Evolutionary conservation across 2,888 invertebrate genomes (phyloP), one percentile per base, ranked within the genome.

Genomic region (Nezara viridula): DNA sequence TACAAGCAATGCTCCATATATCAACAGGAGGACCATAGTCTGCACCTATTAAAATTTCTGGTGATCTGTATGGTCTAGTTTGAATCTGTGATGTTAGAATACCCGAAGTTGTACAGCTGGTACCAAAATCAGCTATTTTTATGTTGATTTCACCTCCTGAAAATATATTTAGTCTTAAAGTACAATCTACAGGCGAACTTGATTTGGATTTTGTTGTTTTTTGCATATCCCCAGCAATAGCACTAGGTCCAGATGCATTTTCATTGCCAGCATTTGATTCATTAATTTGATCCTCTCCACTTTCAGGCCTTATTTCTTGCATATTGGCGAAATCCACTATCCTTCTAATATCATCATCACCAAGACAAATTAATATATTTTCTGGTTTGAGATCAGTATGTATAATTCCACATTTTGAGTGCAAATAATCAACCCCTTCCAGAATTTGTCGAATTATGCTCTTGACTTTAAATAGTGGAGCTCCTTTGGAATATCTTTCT

Each of bases 381-480:
- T 66, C 66, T 66, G 66, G 66, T 66, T 66, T 66, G 5, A 66
- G 66, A 66, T 66, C 66, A 66, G 66, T 66, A 66, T 66, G 66
- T 32, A 66, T 66, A 16, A 66, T 14, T 14, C 66, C 66, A 66
- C 66, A 66, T 37, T 32, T 66, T 12, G 66, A 32, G 19, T 66
- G 66, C 16, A 66, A 19, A 32, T 66, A 66, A 66, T 66, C 66
- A 16, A 32, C 32, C 0, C 66, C 66, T 66, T 66, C 66, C 14
- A 66, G 66, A 66, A 66, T 66, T 66, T 66, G 66, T 32, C 66
- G 16, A 66, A 66, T 32, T 16, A 66, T 66, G 6, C 32, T 66
- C 66, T 66, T 66, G 0, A 66, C 19, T 32, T 66, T 16, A 19
- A 19, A 1, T 0, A 32, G 16, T 32, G 66, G 66, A 6, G 21